phyloP scores from a whole-genome alignment of 2,888 invertebrate species.

The Chrysodeixis includens region DNA sequence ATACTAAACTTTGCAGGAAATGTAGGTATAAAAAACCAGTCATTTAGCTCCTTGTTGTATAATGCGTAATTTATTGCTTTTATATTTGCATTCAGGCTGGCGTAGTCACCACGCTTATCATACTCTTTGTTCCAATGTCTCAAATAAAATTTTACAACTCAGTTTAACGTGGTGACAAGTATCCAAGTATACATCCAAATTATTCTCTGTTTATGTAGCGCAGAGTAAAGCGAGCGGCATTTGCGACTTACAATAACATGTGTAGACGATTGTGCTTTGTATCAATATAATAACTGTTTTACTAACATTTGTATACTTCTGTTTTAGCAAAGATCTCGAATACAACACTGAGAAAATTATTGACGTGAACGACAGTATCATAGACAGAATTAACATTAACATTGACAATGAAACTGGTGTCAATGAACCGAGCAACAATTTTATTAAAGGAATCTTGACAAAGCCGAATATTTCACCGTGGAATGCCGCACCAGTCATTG shows the following conservation, averaged over 20 bases:
- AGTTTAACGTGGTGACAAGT: not conserved
- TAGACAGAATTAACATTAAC: conserved; percentile 94
- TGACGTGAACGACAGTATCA: conserved; percentile 94
- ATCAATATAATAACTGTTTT: not conserved
- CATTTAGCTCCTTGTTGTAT: not conserved
- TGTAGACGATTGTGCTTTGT: not conserved
- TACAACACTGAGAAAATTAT: conserved; percentile 91
- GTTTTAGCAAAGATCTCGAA: conserved; percentile 68
- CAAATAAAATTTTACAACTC: conserved; percentile 1
- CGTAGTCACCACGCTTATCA: not conserved
- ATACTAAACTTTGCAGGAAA: not conserved
- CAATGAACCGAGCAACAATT: conserved; percentile 57
- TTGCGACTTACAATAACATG: not conserved
- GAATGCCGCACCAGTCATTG: conserved; percentile 71
- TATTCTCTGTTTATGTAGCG: not conserved
- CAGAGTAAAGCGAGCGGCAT: too few species aligned
- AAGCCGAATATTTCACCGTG: conserved; percentile 57
- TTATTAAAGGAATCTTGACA: conserved; percentile 36
- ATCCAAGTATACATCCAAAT: not conserved
- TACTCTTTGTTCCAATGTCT: not conserved
- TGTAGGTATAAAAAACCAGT: not conserved
- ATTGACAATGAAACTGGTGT: conserved; percentile 90
- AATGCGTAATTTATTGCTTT: not conserved
- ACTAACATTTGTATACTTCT: conserved; percentile 15
- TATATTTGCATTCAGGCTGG: not conserved